phyloP scores from a whole-genome alignment of 2,888 invertebrate species.

The Tromatobia lineatoria region DNA sequence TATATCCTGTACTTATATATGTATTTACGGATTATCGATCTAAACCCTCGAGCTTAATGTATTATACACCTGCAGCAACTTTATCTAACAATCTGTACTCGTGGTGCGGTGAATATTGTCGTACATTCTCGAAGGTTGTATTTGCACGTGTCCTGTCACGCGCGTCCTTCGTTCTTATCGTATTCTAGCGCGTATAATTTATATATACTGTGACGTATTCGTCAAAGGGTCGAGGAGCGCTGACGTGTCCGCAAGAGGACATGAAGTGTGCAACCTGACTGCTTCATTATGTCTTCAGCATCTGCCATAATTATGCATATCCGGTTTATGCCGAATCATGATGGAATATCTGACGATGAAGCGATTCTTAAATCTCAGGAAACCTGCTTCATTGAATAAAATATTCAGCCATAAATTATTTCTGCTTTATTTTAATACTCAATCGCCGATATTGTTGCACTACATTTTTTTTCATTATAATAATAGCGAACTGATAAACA shows the following conservation, averaged over 20 bases:
- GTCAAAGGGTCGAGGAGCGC: conserved; percentile 11
- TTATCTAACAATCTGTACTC: not conserved
- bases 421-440: too few species aligned
- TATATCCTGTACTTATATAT: conserved; percentile 8
- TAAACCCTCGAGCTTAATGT: conserved; percentile 33
- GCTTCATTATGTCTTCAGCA: not conserved
- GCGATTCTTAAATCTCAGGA: not conserved
- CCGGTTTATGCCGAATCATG: not conserved
- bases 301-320: not conserved
- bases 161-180: conserved; percentile 37
- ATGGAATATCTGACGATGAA: not conserved
- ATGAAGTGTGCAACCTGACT: not conserved
- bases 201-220: not conserved
- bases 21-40: conserved; percentile 53
- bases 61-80: conserved; percentile 17
- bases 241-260: not conserved
- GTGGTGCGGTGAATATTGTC: conserved; percentile 4
- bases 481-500: not conserved
- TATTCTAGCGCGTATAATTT: conserved; percentile 10
- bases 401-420: too few species aligned
- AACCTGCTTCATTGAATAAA: too few species aligned
- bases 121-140: conserved; percentile 12
- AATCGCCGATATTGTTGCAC: too few species aligned
- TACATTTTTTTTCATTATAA: too few species aligned
- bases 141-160: conserved; percentile 30